Evolutionary conservation across 2,113 vertebrate genomes (phyloP).

Genomic region (Engraulis encrasicolus): DNA sequence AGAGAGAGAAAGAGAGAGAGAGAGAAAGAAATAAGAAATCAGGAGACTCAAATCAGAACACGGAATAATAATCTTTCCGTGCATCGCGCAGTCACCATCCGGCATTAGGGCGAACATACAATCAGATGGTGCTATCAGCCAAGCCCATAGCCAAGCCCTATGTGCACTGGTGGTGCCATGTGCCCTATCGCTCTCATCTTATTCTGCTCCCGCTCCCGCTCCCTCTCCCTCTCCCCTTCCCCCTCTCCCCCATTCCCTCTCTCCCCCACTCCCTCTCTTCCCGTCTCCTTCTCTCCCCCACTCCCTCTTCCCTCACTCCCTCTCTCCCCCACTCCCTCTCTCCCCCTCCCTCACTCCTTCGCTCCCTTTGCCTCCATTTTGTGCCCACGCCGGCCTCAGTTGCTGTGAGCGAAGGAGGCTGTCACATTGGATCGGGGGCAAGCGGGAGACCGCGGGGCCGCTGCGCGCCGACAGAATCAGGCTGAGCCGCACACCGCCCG

Average conservation of each 20-base stretch:
- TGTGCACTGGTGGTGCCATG: background rate
- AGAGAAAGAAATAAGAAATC: no score
- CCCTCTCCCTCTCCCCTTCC: no score
- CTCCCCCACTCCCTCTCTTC: background rate
- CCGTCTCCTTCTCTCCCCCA: background rate
- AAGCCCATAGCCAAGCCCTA: background rate
- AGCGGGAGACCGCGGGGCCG: background rate
- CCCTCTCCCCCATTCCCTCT: no score
- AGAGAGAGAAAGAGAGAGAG: background rate
- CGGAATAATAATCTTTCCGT: background rate
- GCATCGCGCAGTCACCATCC: background rate
- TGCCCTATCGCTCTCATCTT: no score
- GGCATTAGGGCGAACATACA: background rate
- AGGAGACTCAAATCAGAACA: background rate
- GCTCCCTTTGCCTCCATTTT: background rate
- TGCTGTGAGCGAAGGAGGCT: background rate
- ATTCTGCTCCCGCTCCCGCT: no score
- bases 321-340: background rate
- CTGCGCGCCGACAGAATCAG: background rate
- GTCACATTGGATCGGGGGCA: slow-evolving; percentile 11
- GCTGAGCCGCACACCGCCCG: background rate
- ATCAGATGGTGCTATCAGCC: background rate
- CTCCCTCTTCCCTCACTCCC: background rate
- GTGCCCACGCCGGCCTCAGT: background rate
- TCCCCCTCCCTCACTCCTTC: background rate